Conservation (phyloP, 1,140 invertebrate genomes). For the silkworm (Bombyx mori) region ASM3026992v2 NC_085110.1:11515501-11516000, state of each 20-base stretch:
- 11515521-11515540: constrained; percentile 17
- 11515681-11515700: constrained; percentile 23
- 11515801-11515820: constrained; percentile 69
- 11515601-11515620: constrained; percentile 6
- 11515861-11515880: constrained; percentile 52
- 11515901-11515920: constrained; percentile 64
- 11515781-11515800: constrained; percentile 67
- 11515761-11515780: constrained; percentile 65
- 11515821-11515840: constrained; percentile 54
- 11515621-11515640: background rate
- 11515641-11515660: background rate
- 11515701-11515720: constrained; percentile 29
- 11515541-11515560: constrained; percentile 52
- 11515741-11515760: constrained; percentile 63
- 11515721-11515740: constrained; percentile 41
- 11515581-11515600: constrained; percentile 23
- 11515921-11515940: constrained; percentile 66
- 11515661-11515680: background rate
- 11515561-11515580: constrained; percentile 35
- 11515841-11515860: constrained; percentile 71
- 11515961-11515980: constrained; percentile 25
- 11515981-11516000: background rate
- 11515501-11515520: constrained; percentile 45
- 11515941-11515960: constrained; percentile 63
- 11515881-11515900: constrained; percentile 69